Evolutionary conservation across 2,888 invertebrate species (phyloP).

Genomic region (Hypercompe scribonia): DNA sequence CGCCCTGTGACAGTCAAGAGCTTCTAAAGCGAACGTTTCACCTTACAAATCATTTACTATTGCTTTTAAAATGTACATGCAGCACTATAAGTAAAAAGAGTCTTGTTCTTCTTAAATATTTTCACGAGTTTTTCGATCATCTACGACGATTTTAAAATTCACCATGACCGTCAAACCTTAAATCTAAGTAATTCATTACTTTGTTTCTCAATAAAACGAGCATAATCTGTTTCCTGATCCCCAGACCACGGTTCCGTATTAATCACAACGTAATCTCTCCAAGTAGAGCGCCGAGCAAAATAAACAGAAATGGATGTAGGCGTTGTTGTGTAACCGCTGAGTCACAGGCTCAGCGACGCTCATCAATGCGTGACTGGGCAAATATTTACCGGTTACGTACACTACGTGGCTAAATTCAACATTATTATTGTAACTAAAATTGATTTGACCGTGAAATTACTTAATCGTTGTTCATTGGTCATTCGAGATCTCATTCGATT

Average conservation of each 20-base stretch:
- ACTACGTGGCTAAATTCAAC: slow-evolving; percentile 59
- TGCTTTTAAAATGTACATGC: neutral
- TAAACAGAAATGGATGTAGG: slow-evolving; percentile 61
- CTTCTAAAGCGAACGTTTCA: neutral
- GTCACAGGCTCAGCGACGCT: slow-evolving; percentile 56
- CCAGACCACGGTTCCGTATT: slow-evolving; percentile 64
- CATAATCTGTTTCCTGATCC: slow-evolving; percentile 60
- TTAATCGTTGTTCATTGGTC: slow-evolving; percentile 45
- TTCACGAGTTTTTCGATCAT: neutral
- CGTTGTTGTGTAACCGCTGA: slow-evolving; percentile 73
- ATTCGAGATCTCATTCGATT: slow-evolving; percentile 23
- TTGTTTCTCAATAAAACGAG: slow-evolving; percentile 57
- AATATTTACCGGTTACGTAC: slow-evolving; percentile 62
- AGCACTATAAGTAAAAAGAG: neutral
- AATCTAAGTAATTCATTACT: slow-evolving; percentile 56
- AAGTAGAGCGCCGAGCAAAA: slow-evolving; percentile 68
- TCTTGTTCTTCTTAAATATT: neutral
- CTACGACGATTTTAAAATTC: slow-evolving; percentile 24
- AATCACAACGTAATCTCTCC: slow-evolving; percentile 73
- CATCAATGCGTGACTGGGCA: slow-evolving; percentile 75
- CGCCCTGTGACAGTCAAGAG: neutral
- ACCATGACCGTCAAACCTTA: slow-evolving; percentile 42
- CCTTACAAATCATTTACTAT: neutral
- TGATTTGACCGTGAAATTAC: slow-evolving; percentile 72
- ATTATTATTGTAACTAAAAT: slow-evolving; percentile 56